A percentile compares a stretch with the other conserved stretches of the same genome.
These are phyloP conservation scores for Brevipalpus yothersi DNA, from an alignment of 1,140 invertebrate genomes.

Conservation along the genomic window DNA sequence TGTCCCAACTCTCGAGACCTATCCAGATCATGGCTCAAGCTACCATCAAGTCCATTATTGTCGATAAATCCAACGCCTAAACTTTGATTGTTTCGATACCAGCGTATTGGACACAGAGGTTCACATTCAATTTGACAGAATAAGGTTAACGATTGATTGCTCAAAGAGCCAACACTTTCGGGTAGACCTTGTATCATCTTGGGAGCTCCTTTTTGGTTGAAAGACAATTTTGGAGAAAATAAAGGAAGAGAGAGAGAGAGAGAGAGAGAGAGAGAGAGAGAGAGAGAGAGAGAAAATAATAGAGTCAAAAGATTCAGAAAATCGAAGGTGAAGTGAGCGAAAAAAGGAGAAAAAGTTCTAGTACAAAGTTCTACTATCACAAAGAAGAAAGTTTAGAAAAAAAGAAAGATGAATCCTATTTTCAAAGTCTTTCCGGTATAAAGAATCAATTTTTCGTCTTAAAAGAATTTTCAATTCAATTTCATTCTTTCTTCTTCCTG, in stretches of 20 bases:
- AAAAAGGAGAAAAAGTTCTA: too few species aligned
- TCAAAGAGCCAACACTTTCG: constrained; percentile 41
- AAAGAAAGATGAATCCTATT: too few species aligned
- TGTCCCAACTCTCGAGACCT: neutral
- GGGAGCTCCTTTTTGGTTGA: constrained; percentile 37
- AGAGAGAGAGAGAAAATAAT: neutral
- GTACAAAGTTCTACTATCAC: too few species aligned
- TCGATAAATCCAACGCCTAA: neutral
- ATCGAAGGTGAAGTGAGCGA: too few species aligned
- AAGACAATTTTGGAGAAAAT: too few species aligned
- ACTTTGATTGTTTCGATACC: constrained; percentile 37
- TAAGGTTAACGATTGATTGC: constrained; percentile 39
- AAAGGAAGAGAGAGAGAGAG: neutral
- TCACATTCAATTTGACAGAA: constrained; percentile 67
- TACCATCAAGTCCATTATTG: neutral
- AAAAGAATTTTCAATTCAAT: too few species aligned
- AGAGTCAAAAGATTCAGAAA: neutral
- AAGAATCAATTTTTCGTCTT: too few species aligned
- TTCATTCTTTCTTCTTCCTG: too few species aligned
- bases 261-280: neutral
- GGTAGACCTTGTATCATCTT: constrained; percentile 54
- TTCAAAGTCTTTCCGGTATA: too few species aligned
- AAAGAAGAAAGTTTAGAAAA: too few species aligned
- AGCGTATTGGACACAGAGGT: constrained; percentile 50
- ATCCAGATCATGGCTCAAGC: neutral